Evolutionary conservation across 2,888 invertebrate species (phyloP), one percentile per base, ranked within the genome.

Genomic region (Drosophila macrospina): DNA sequence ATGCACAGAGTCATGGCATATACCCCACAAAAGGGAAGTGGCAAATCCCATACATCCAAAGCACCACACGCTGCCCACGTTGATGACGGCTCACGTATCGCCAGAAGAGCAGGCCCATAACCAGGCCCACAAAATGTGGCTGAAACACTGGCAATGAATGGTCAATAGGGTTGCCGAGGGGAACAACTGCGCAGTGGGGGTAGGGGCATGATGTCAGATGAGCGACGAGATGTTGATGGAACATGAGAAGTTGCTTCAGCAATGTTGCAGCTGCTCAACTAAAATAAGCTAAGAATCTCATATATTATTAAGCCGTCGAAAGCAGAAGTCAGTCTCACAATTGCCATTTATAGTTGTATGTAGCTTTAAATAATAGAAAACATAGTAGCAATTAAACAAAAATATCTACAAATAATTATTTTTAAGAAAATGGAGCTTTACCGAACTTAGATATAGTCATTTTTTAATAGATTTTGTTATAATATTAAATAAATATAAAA

Each of bases 81-180:
- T 75, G 74, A 78, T 78, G 78, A 75, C 42, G 74, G 78, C 78
- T 75, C 74, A 72, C 74, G 56, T 74, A 71, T 77, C 77, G 56
- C 44, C 60, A 39, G 56, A 34, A 68, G 56, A 44, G 37, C 36
- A 10, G 39, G 26, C n/a, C n/a, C n/a, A n/a, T n/a, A n/a, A n/a
- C n/a, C n/a, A n/a, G n/a, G n/a, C 50, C 50, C 32, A 60, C 51
- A 51, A 32, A 42, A 45, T 60, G 44, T 54, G 42, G 54, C 50
- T 15, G 4, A 7, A 52, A 41, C n/a, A 26, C 10, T 30, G 45
- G 45, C 28, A 16, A 47, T 47, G 45, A 30, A 48, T 47, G 48
- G 42, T 15, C 32, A 13, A 30, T 32, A 28, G 52, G 16, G n/a
- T 34, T 4, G 47, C 3, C 3, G 10, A 32, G 11, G n/a, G 20